A percentile compares a stretch with the other conserved stretches of the same genome.
phyloP scores from a whole-genome alignment of 2,888 invertebrate genomes.

The Cyrtodaria siliqua region DNA sequence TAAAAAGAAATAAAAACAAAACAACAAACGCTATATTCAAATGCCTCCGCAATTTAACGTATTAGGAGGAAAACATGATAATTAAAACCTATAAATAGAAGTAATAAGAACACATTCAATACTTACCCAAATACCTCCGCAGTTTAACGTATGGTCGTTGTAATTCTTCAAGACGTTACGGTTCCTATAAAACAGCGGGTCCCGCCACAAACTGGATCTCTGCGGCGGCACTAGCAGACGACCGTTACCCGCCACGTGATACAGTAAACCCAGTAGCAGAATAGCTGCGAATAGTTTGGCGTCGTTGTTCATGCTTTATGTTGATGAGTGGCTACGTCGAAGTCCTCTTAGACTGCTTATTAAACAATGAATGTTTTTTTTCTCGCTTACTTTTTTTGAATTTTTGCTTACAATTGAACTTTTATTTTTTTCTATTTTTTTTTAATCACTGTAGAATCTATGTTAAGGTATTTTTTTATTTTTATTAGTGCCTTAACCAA shows the following conservation, averaged over 20 bases:
- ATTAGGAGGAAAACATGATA: no score
- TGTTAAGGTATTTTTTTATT: no score
- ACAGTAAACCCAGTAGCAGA: not conserved
- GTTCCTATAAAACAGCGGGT: slow-evolving; percentile 27
- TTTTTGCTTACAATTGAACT: not conserved
- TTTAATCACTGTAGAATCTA: no score
- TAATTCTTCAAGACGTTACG: slow-evolving; percentile 46
- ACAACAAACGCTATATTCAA: no score
- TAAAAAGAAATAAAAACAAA: no score
- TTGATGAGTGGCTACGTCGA: not conserved
- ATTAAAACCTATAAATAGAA: no score
- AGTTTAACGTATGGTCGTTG: slow-evolving; percentile 65
- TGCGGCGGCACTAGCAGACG: slow-evolving; percentile 64
- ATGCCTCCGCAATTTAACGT: no score
- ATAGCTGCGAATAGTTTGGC: not conserved
- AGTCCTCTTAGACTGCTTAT: not conserved
- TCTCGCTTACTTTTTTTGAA: not conserved
- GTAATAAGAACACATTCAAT: not conserved
- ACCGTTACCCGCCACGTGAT: slow-evolving; percentile 45
- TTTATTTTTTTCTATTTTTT: no score
- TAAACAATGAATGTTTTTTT: no score
- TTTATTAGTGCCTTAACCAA: no score
- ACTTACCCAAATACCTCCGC: slow-evolving; percentile 68
- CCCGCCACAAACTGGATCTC: slow-evolving; percentile 66
- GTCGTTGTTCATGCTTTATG: not conserved